Base-by-base conservation (phyloP, 2,113 vertebrate genomes). In the Cynoglossus semilaevis region DNA sequence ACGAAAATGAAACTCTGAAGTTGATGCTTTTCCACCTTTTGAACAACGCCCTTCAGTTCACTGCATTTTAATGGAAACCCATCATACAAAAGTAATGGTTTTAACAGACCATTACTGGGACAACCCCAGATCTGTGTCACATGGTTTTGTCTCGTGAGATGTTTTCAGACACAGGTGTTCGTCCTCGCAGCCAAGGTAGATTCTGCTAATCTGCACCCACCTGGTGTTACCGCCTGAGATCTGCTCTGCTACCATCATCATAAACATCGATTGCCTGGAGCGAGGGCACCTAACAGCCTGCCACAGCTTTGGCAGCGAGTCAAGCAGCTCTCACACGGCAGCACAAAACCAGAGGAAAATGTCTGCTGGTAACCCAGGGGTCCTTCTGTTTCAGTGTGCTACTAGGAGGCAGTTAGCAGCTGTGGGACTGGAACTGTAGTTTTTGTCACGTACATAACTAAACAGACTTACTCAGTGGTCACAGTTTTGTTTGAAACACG, bases 291-390 rank as follows among this genome's bases (percentile, higher is more conserved):
- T 54, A 56, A n/a, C 52, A 14, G 42, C 14, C 60, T 14, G 45
- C 49, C 45, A 13, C 58, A 57, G 50, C 67, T 77, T 79, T 83
- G 85, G 72, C 77, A 73, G 17, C 60, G 67, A 67, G 57, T 85
- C 77, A 67, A 57, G 17, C 68, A 12, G 48, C 60, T 38, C 55
- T 49, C 54, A 58, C 59, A 37, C 47, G 13, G 61, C 57, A 80
- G 62, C 58, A 77, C 49, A 15, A 73, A 74, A 62, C 51, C 52
- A 15, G 48, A 51, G 36, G 7, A 42, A 63, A 66, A 9, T 66
- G 11, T 8, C 51, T 46, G 29, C 19, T 54, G 15, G 13, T 3
- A 10, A 14, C n/a, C 22, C 22, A 29, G 6, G 22, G 22, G 22
- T 29, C 22, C 22, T 29, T 29, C 22, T 29, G 6, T 29, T 29